Conservation (phyloP, 1,140 invertebrate species). For the Mylabris phalerata region DNA sequence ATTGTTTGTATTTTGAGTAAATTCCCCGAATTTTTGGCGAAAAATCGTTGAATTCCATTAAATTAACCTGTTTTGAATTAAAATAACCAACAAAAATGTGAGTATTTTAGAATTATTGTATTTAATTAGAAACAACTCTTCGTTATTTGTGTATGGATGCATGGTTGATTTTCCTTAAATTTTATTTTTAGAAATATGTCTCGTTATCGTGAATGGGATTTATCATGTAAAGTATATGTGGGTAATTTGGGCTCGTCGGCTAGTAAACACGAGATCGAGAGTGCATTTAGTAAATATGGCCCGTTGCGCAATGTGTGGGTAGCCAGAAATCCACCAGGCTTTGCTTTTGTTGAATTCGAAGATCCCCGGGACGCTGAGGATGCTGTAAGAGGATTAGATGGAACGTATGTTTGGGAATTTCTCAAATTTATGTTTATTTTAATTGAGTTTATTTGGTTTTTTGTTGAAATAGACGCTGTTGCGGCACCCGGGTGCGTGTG, state of each 20-base stretch:
- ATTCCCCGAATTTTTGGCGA: no score
- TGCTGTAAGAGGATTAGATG: slow-evolving; percentile 90
- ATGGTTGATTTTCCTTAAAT: neutral
- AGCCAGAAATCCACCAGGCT: slow-evolving; percentile 87
- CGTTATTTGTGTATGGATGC: no score
- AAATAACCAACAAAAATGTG: no score
- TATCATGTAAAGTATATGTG: slow-evolving; percentile 98
- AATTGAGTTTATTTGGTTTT: neutral
- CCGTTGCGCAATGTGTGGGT: slow-evolving; percentile 96
- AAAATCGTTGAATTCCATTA: no score
- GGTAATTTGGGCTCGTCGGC: slow-evolving; percentile 90
- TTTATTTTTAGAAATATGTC: slow-evolving; percentile 46
- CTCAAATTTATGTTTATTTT: neutral
- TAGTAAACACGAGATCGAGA: slow-evolving; percentile 87
- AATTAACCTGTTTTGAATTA: no score
- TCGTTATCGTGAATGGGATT: slow-evolving; percentile 83
- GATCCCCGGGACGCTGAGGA: slow-evolving; percentile 96
- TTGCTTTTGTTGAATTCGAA: slow-evolving; percentile 98
- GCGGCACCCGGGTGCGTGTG: slow-evolving; percentile 74
- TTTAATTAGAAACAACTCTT: no score
- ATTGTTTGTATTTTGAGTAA: no score
- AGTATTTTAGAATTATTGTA: no score
- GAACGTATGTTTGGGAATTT: slow-evolving; percentile 64
- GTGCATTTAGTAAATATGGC: slow-evolving; percentile 90
- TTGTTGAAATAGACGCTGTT: slow-evolving; percentile 56